Base-by-base conservation (phyloP, 1,140 invertebrate species). In the Drosophila sechellia region DNA sequence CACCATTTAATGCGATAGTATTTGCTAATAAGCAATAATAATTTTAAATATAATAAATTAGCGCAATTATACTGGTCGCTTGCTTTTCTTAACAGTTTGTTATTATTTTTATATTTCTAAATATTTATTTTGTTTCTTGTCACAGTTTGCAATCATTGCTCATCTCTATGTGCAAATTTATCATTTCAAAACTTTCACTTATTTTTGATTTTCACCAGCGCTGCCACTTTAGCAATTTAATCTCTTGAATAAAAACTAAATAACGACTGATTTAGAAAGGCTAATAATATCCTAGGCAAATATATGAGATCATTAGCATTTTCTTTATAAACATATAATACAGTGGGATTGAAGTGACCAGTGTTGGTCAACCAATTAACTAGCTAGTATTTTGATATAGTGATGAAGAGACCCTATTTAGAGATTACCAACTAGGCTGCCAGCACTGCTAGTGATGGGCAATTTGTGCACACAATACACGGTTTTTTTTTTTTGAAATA, bases 181-280 rank as follows among this genome's bases (percentile, higher is more conserved):
- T 11, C 5, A 17, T 31, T 5, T 50, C 8, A 27, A 49, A 46
- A 68, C 66, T 68, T 70, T 70, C 66, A 55, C 66, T 70, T 42
- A 31, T 66, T 12, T 34, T 53, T 17, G n/a, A 25, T 52, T 68
- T 68, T 48, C 66, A 13, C 35, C 8, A 12, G 4, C 11, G 31
- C 25, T 66, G 48, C 22, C 39, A 53, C 10, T 27, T 17, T 12
- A 13, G 1, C 25, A 11, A 0, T 25, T n/a, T n/a, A 12, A 15
- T 31, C n/a, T n/a, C 6, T 48, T 13, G 8, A 6, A 40, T n/a
- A n/a, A 15, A 13, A 37, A 37, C 35, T 5, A 37, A 37, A 5
- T 37, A 37, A 37, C 10, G 4, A 12, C 4, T 37, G 35, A 13
- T 13, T 5, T 13, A 13, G 10, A 37, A 13, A 37, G 11, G 25